Evolutionary conservation across 2,888 invertebrate genomes (phyloP), one percentile per base, ranked within the genome.

Genomic region (Xestia c-nigrum): DNA sequence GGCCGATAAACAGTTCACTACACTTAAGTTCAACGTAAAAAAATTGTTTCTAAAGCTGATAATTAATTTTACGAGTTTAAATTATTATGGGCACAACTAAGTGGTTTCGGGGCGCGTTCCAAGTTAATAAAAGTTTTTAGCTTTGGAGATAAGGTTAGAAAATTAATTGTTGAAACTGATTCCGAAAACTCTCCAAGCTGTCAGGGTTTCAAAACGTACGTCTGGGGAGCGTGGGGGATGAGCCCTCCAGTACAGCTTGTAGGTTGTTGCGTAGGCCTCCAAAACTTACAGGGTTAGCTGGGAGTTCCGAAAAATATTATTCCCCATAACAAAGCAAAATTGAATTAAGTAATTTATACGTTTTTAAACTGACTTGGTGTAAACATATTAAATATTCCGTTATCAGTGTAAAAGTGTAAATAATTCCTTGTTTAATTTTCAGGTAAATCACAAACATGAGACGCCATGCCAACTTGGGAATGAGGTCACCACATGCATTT

Each of bases 401-500:
- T 31, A 31, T 31, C 31, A 31, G 31, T 31, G 31, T 31, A 31
- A 31, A 31, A 31, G 31, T 31, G 21, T 72, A 71, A 50, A 70
- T 31, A 40, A 40, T 43, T 31, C 67, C 19, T n/a, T 74, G 21
- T 78, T 47, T 64, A 73, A 69, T 89, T 80, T 90, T 74, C 92
- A 96, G 96, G 91, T 96, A 43, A 94, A 94, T 76, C 93, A 94
- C 72, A 88, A 90, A 64, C 89, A 92, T 14, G 88, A 90, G 5
- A 87, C 91, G 10, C 87, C 91, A 0, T 96, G 96, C 79, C 91
- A 95, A 65, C 90, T 96, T 0, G 96, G 95, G 2, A 96, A 96
- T 69, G 96, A 96, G 90, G 91, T 96, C 52, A 92, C 92, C 0
- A 91, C 91, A 5, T 96, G 96, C 82, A 92, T 96, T 70, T 96